Conservation (phyloP, 2,113 vertebrate species). For the Melospiza georgiana region DNA sequence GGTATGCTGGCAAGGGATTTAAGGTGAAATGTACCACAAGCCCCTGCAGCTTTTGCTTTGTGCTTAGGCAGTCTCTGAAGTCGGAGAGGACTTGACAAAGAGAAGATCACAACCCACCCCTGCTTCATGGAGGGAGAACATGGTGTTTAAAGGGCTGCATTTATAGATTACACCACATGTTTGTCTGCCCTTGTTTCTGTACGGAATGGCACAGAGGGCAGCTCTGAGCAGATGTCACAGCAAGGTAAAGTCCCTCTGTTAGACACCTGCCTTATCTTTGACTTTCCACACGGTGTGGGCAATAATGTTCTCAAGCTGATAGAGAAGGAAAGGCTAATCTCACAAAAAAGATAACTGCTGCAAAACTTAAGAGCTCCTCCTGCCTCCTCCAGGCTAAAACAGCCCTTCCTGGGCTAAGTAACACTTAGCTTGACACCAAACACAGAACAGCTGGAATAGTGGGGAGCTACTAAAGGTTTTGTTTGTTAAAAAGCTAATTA, state of each 20-base stretch:
- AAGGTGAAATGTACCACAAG: background rate
- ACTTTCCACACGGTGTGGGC: background rate
- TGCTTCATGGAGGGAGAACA: background rate
- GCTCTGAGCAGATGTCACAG: fast-evolving
- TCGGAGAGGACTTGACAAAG: background rate
- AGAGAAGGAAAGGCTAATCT: background rate
- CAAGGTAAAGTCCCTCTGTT: fast-evolving
- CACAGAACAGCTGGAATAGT: background rate
- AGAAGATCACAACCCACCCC: background rate
- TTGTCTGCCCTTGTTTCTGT: background rate
- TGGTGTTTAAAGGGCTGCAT: background rate
- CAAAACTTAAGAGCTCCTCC: background rate
- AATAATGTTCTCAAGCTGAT: background rate
- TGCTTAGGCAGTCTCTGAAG: background rate
- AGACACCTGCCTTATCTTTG: background rate
- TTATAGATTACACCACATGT: background rate
- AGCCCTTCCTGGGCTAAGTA: background rate
- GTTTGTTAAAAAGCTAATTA: slow-evolving; percentile 40
- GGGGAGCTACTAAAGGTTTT: background rate
- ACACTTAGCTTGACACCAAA: slow-evolving; percentile 25
- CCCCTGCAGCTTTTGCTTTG: background rate
- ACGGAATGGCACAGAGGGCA: background rate
- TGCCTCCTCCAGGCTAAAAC: background rate
- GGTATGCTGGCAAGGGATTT: background rate
- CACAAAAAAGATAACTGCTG: background rate